Evolutionary conservation across 2,888 invertebrate species (phyloP).

Genomic region (Caenorhabditis afra): DNA sequence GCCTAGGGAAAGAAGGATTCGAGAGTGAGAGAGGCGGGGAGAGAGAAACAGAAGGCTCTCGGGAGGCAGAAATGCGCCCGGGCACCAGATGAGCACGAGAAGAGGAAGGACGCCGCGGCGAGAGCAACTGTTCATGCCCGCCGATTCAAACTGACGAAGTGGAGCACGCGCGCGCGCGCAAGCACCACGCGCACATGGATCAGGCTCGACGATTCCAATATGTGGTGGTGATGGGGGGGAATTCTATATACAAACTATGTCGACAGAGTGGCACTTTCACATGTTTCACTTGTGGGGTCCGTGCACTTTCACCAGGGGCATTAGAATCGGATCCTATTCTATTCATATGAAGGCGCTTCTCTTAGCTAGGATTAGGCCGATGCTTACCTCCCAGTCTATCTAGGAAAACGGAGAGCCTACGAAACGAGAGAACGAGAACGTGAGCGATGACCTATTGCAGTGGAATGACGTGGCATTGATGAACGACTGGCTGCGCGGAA

Average conservation of each 20-base stretch:
- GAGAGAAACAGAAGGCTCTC: conserved; percentile 7
- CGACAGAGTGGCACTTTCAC: background rate
- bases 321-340: too few species aligned
- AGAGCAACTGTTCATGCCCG: conserved; percentile 39
- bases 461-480: too few species aligned
- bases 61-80: conserved; percentile 10
- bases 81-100: conserved; percentile 17
- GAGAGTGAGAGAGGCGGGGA: background rate
- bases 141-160: conserved; percentile 5
- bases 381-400: too few species aligned
- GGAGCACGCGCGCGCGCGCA: background rate
- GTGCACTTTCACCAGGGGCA: too few species aligned
- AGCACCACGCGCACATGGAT: conserved; percentile 12
- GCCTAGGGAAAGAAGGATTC: conserved; percentile 8
- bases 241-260: conserved; percentile 16
- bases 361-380: too few species aligned
- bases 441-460: too few species aligned
- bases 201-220: background rate
- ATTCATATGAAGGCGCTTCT: too few species aligned
- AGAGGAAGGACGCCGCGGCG: background rate
- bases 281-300: background rate
- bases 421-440: too few species aligned
- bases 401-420: too few species aligned
- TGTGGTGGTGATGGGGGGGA: background rate
- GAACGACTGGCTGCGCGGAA: too few species aligned